A percentile compares a stretch with the other conserved stretches of the same genome.
These are phyloP conservation scores for Nemotelus nigrinus DNA, from an alignment of 2,888 invertebrate genomes.

Conservation along the genomic window DNA sequence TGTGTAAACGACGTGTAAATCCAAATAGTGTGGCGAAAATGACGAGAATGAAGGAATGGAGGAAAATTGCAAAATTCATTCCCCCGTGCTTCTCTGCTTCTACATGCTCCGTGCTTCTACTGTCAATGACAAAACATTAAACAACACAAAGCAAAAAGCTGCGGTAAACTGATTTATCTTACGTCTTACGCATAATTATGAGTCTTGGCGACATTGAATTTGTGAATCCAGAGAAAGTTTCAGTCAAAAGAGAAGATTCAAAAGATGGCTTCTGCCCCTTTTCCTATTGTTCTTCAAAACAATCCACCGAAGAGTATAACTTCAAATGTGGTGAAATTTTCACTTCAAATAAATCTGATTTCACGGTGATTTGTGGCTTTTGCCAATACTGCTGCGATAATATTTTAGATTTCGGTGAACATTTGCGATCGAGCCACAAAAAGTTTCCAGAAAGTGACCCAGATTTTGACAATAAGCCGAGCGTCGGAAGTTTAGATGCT, in stretches of 20 bases:
- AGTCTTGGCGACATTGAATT: slow-evolving; percentile 16
- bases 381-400: slow-evolving; percentile 28
- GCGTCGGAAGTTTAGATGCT: not conserved
- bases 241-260: not conserved
- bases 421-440: slow-evolving; percentile 37
- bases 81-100: too few relatives aligned
- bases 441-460: not conserved
- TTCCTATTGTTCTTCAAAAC: too few relatives aligned
- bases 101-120: too few relatives aligned
- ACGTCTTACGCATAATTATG: not conserved
- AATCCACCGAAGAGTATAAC: slow-evolving; percentile 11
- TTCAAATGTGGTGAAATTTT: slow-evolving; percentile 48
- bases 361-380: slow-evolving; percentile 42
- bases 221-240: not conserved
- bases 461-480: not conserved
- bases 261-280: not conserved
- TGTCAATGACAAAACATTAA: too few relatives aligned
- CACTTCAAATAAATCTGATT: slow-evolving; percentile 31
- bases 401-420: slow-evolving; percentile 35
- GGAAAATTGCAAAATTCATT: too few relatives aligned
- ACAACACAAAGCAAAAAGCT: too few relatives aligned
- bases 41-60: too few relatives aligned
- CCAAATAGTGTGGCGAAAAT: too few relatives aligned
- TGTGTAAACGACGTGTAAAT: too few relatives aligned
- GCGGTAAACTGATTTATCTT: too few relatives aligned